phyloP scores from a whole-genome alignment of 2,888 invertebrate genomes.

The Stramonita haemastoma region DNA sequence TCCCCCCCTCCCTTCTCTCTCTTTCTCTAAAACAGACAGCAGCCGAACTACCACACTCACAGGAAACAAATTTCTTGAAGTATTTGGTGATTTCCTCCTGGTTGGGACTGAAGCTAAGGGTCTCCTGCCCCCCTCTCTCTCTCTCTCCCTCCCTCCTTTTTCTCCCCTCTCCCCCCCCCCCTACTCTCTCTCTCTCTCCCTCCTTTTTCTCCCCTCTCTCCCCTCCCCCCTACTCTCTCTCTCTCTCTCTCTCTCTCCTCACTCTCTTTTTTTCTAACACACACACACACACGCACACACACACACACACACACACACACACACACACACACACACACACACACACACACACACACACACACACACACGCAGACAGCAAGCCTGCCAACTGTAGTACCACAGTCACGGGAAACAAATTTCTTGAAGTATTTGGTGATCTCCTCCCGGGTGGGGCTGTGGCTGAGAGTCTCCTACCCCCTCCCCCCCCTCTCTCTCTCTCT shows the following conservation, averaged over 20 bases:
- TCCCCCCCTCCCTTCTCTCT: no score
- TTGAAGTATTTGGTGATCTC: conserved; percentile 91
- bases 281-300: no score
- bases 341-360: conserved; percentile 12
- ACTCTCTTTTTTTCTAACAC: no score
- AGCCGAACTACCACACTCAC: not conserved
- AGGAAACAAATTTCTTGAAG: conserved; percentile 79
- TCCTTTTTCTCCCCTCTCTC: no score
- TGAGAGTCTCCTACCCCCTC: conserved; percentile 82
- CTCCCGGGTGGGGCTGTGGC: conserved; percentile 94
- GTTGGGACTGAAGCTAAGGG: conserved; percentile 94
- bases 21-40: not conserved
- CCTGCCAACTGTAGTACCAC: no score
- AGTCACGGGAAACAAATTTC: conserved; percentile 51
- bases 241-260: no score
- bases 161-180: no score
- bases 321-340: conserved; percentile 18
- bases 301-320: not conserved
- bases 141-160: no score
- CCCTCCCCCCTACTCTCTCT: no score
- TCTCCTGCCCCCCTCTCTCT: no score
- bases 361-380: not conserved
- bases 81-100: conserved; percentile 92
- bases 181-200: no score
- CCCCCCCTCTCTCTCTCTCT: no score